Evolutionary conservation across 2,888 invertebrate genomes (phyloP).

Genomic region (Mimumesa dahlbomi): DNA sequence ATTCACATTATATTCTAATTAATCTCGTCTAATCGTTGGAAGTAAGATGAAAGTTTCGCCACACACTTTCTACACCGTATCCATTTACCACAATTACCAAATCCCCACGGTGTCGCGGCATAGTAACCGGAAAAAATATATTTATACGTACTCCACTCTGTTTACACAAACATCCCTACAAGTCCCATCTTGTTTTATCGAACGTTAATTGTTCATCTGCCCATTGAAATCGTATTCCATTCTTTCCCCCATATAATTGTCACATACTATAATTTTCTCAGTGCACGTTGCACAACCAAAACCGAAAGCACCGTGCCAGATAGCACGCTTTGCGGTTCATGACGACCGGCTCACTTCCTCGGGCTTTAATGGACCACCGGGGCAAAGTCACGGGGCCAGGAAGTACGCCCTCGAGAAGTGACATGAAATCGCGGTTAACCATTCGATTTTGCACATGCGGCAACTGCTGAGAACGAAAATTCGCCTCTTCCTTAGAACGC

Average conservation of each 20-base stretch:
- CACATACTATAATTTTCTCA: slow-evolving; percentile 31
- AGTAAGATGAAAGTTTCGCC: too few species aligned
- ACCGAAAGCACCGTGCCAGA: slow-evolving; percentile 41
- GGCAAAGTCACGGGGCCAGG: slow-evolving; percentile 49
- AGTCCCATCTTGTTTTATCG: too few species aligned
- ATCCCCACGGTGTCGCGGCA: too few species aligned
- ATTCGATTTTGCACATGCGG: slow-evolving; percentile 52
- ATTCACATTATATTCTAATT: too few species aligned
- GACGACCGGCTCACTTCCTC: slow-evolving; percentile 48
- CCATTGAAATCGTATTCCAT: neutral
- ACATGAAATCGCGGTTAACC: slow-evolving; percentile 61
- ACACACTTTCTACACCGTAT: too few species aligned
- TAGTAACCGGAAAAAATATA: too few species aligned
- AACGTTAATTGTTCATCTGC: too few species aligned
- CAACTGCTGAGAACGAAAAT: slow-evolving; percentile 40
- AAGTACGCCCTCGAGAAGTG: slow-evolving; percentile 52
- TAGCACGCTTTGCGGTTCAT: slow-evolving; percentile 59
- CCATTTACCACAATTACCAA: too few species aligned
- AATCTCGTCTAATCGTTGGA: too few species aligned
- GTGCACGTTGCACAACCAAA: slow-evolving; percentile 8
- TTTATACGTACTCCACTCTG: too few species aligned
- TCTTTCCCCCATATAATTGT: slow-evolving; percentile 1
- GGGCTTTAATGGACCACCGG: slow-evolving; percentile 58
- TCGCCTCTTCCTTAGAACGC: slow-evolving; percentile 43
- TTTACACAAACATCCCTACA: too few species aligned